Conservation (phyloP, 1,140 invertebrate genomes). For the Acyrthosiphon pisum region DNA sequence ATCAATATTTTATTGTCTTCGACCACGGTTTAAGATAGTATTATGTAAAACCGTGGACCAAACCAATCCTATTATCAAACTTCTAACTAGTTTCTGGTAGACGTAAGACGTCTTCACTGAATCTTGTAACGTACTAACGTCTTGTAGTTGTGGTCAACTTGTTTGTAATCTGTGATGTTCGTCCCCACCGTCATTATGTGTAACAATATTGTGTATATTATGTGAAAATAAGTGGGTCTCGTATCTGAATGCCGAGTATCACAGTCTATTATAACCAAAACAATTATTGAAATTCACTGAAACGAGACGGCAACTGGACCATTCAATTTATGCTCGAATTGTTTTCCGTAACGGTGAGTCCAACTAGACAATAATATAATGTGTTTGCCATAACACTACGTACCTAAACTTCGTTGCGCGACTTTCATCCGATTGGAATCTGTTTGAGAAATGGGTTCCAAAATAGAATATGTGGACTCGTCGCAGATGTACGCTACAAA, state of each 20-base stretch:
- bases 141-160: neutral
- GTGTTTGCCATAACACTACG: too few relatives aligned
- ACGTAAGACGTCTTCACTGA: too few relatives aligned
- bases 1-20: too few relatives aligned
- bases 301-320: neutral
- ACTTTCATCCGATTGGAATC: neutral
- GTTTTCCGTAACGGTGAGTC: neutral
- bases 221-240: conserved; percentile 31
- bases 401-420: neutral
- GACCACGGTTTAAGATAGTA: too few relatives aligned
- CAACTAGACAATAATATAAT: neutral
- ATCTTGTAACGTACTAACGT: too few relatives aligned
- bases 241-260: neutral
- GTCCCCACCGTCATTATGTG: neutral
- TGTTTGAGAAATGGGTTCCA: conserved; percentile 76
- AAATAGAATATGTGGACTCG: conserved; percentile 89
- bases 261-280: neutral
- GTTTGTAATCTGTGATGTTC: neutral
- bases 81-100: too few relatives aligned
- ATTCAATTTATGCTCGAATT: neutral
- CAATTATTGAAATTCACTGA: neutral
- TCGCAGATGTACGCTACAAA: conserved; percentile 89
- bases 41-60: too few relatives aligned
- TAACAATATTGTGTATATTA: neutral
- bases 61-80: too few relatives aligned